phyloP scores from a whole-genome alignment of 2,888 invertebrate species.

The Nomada ruficornis region DNA sequence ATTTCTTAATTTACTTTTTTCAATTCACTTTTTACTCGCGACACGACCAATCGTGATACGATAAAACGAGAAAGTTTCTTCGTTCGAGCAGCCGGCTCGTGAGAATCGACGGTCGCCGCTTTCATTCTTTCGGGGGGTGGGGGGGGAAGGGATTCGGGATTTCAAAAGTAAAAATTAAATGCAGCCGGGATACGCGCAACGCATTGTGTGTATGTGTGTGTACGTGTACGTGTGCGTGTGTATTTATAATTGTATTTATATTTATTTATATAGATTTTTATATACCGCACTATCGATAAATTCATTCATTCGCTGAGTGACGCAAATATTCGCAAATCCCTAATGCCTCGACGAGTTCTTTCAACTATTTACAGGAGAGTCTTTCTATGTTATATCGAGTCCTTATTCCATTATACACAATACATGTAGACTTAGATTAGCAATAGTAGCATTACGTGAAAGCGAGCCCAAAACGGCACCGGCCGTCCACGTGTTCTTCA shows the following conservation, averaged over 20 bases:
- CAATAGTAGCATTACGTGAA: constrained; percentile 71
- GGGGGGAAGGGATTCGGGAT: constrained; percentile 45
- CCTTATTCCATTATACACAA: constrained; percentile 83
- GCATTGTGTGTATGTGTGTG: constrained; percentile 7
- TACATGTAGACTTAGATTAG: constrained; percentile 82
- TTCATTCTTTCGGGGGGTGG: not conserved
- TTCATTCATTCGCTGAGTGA: constrained; percentile 72
- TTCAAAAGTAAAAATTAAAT: constrained; percentile 72
- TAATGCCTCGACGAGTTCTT: constrained; percentile 79
- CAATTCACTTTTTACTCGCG: constrained; percentile 17
- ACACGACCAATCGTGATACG: constrained; percentile 44
- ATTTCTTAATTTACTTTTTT: not conserved
- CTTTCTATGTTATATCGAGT: constrained; percentile 82
- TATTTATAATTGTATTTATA: constrained; percentile 48
- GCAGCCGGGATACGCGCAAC: constrained; percentile 73
- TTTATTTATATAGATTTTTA: constrained; percentile 44
- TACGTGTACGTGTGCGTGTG: constrained; percentile 25
- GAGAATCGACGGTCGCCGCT: constrained; percentile 42
- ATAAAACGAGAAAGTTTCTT: constrained; percentile 64
- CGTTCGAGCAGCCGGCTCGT: constrained; percentile 45
- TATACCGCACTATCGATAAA: constrained; percentile 61
- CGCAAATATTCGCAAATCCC: constrained; percentile 80
- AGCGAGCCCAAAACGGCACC: constrained; percentile 74
- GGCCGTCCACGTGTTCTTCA: constrained; percentile 64
- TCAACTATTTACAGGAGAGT: constrained; percentile 83